Base-by-base conservation (phyloP, 1,140 invertebrate species). In the Meloidogyne chitwoodi region DNA sequence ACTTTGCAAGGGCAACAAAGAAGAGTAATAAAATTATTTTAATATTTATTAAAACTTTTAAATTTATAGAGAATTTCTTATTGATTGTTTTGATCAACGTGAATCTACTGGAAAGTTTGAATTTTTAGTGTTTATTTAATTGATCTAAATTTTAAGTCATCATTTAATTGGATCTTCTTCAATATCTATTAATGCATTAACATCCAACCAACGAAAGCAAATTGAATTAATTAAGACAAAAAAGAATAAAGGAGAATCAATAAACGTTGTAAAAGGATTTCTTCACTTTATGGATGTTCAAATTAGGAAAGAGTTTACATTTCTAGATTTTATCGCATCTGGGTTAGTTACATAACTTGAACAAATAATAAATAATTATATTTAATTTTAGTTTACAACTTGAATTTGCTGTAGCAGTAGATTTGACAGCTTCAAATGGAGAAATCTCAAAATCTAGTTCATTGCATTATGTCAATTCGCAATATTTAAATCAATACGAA, bases 371-470 rank as follows among this genome's bases (percentile, higher is more conserved):
- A 44, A 41, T 62, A n/a, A 6, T 62, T 19, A 61, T 5, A 19
- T 14, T 26, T n/a, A n/a, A n/a, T 26, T 77, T 73, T 56, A 81
- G 80, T 26, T 89, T 89, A 19, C 88, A 91, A 83, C 83, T 91
- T 14, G 88, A 91, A 83, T 91, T 90, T 79, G 90, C 90, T 14
- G 90, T 91, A 80, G 90, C 91, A 31, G 90, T 92, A 74, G 91
- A 92, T 85, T 92, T 92, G 83, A 92, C 91, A 26, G 91, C 90
- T 16, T 92, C 91, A 19, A 92, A 92, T 88, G 91, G 91, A 12
- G 88, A 91, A 80, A 90, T 91, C 3, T 85, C 87, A 56, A 83
- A 87, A n/a, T 88, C 90, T 0, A 82, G 87, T 10, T 91, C 91
- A 1, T 88, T 92, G 11, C 91, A 92, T 84, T 90, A 89, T 82